A percentile compares a stretch with the other conserved stretches of the same genome.
These are phyloP conservation scores for Rallus crepitans DNA, from an alignment of 2,797 vertebrate genomes.

Conservation along the genomic window DNA sequence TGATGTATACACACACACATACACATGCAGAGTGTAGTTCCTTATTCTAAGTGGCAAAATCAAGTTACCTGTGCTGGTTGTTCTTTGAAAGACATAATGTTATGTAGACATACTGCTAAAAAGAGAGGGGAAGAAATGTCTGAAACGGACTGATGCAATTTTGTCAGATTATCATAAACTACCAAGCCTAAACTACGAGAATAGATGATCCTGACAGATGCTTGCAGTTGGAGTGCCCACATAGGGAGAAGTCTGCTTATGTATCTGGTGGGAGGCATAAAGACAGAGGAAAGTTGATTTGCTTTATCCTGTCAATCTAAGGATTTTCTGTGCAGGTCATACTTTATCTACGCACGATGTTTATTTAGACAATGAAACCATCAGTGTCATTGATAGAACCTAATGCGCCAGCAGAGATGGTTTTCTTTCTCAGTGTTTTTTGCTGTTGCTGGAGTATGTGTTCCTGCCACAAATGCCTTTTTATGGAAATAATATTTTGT, in stretches of 20 bases:
- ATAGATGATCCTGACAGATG: constrained; percentile 65
- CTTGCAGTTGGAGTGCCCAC: constrained; percentile 54
- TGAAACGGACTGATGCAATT: constrained; percentile 17
- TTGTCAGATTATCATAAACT: constrained; percentile 39
- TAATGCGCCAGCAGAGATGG: neutral
- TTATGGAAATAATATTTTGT: constrained; percentile 57
- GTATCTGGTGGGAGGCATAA: constrained; percentile 52
- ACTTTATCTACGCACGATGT: constrained; percentile 43
- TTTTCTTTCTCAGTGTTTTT: constrained; percentile 36
- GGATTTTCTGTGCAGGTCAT: constrained; percentile 50
- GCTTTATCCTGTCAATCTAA: constrained; percentile 59
- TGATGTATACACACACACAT: neutral
- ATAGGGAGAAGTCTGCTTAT: constrained; percentile 51
- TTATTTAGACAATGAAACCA: constrained; percentile 61
- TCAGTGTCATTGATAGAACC: constrained; percentile 45
- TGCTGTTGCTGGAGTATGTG: constrained; percentile 2
- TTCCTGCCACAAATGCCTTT: constrained; percentile 44
- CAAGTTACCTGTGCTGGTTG: neutral
- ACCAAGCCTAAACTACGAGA: constrained; percentile 13
- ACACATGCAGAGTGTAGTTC: neutral
- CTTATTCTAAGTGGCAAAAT: neutral
- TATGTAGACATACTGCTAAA: neutral
- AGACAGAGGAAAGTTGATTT: constrained; percentile 60
- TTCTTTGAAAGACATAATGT: neutral
- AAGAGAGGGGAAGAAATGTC: neutral